These are phyloP conservation scores for Turdus rufiventris DNA, from an alignment of 2,113 vertebrate species.

Conservation along the genomic window DNA sequence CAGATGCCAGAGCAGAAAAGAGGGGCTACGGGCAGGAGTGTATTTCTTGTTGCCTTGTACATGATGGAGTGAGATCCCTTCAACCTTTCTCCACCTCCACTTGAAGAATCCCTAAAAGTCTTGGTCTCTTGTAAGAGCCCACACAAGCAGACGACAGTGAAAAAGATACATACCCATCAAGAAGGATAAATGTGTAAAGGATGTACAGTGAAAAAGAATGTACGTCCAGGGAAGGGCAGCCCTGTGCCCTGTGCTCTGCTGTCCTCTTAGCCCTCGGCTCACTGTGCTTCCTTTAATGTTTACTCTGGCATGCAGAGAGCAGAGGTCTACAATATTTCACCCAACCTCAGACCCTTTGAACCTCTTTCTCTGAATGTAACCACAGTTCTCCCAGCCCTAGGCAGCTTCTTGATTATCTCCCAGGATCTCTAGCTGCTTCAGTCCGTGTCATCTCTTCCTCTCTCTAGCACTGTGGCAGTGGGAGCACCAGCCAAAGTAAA, in stretches of 20 bases:
- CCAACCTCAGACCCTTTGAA: not conserved
- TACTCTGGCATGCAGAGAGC: not conserved
- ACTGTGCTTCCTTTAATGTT: not conserved
- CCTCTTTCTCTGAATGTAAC: not conserved
- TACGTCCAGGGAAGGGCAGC: not conserved
- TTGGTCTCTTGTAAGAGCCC: accelerated
- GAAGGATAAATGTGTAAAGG: not conserved
- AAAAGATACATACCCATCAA: not conserved
- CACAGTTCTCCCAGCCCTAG: not conserved
- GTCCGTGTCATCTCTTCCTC: not conserved
- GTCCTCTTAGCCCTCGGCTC: not conserved
- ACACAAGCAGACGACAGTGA: not conserved
- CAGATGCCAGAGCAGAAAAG: not conserved
- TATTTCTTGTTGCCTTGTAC: not conserved
- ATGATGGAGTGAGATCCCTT: not conserved
- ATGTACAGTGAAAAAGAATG: not conserved
- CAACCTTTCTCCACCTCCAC: not conserved
- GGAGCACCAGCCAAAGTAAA: not conserved
- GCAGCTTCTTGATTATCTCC: not conserved
- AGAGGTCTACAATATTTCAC: not conserved
- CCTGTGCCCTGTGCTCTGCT: accelerated
- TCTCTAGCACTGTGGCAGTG: not conserved
- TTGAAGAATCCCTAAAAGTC: not conserved
- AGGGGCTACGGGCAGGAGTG: not conserved
- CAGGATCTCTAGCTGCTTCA: not conserved